Evolutionary conservation across 2,888 invertebrate species (phyloP).

Genomic region (Oxytorus armatus): DNA sequence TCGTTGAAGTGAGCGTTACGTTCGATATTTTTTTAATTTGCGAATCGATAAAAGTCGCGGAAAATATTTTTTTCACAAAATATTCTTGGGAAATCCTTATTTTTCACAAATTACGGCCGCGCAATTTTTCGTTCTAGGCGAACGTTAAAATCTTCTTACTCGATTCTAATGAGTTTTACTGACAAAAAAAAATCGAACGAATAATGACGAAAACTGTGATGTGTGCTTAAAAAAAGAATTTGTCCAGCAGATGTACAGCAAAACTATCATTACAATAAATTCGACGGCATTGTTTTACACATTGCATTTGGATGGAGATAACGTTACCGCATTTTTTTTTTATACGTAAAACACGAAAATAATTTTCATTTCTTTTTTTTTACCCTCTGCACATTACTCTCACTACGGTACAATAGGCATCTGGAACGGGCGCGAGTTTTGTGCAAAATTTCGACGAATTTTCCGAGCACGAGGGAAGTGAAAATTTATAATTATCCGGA

Average conservation of each 20-base stretch:
- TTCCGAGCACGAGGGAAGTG: conserved; percentile 1
- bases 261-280: conserved; percentile 4
- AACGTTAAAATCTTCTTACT: too few relatives aligned
- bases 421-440: background rate
- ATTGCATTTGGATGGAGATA: conserved; percentile 34
- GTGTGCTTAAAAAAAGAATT: conserved; percentile 15
- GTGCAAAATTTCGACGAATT: conserved; percentile 4
- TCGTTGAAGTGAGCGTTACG: too few relatives aligned
- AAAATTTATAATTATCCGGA: conserved; percentile 7
- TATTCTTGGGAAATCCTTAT: too few relatives aligned
- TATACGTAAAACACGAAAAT: conserved; percentile 8
- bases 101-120: too few relatives aligned
- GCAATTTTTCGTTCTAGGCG: too few relatives aligned
- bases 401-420: background rate
- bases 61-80: too few relatives aligned
- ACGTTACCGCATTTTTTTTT: conserved; percentile 32
- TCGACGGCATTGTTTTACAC: conserved; percentile 21
- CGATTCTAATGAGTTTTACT: too few relatives aligned
- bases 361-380: conserved; percentile 8
- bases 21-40: background rate
- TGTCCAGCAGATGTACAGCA: conserved; percentile 36
- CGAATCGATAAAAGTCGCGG: too few relatives aligned
- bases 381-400: too few relatives aligned
- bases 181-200: too few relatives aligned
- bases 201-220: too few relatives aligned